Evolutionary conservation across 2,797 vertebrate species (phyloP).

Genomic region (Sparidentex hasta): DNA sequence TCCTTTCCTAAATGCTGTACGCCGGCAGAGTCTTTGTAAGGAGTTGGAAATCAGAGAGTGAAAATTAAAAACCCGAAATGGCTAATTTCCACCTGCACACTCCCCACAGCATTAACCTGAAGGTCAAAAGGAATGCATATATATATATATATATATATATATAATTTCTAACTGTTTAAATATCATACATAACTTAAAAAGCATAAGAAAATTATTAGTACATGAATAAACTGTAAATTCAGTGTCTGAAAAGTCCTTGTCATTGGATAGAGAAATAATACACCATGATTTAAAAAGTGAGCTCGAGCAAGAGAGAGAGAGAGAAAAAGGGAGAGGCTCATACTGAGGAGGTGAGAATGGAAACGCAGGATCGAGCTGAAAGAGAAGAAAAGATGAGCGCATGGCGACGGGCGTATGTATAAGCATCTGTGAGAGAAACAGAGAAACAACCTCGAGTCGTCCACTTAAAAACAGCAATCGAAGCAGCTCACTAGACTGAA

Average conservation of each 20-base stretch:
- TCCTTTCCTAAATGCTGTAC: constrained; percentile 56
- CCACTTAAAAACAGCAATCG: constrained; percentile 85
- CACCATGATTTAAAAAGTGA: constrained; percentile 38
- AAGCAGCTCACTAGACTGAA: constrained; percentile 90
- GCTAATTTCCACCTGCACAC: constrained; percentile 66
- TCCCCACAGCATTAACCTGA: constrained; percentile 82
- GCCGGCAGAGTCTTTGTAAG: constrained; percentile 41
- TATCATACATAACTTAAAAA: constrained; percentile 85
- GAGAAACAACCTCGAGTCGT: constrained; percentile 83
- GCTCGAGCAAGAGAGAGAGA: constrained; percentile 7
- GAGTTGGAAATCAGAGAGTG: constrained; percentile 44
- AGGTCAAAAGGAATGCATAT: constrained; percentile 85
- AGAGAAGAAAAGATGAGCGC: constrained; percentile 70
- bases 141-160: constrained; percentile 36
- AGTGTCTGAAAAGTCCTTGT: constrained; percentile 72
- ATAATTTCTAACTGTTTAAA: constrained; percentile 77
- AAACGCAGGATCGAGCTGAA: constrained; percentile 20
- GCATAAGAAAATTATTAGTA: constrained; percentile 82
- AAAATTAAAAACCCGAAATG: constrained; percentile 66
- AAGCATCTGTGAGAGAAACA: constrained; percentile 65
- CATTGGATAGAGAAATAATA: constrained; percentile 71
- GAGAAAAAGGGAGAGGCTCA: background rate
- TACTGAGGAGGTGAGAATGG: constrained; percentile 25
- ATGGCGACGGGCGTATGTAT: constrained; percentile 79
- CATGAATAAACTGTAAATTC: constrained; percentile 76